Base-by-base conservation (phyloP, 1,140 invertebrate species). In the Drosophila murphyi region DNA sequence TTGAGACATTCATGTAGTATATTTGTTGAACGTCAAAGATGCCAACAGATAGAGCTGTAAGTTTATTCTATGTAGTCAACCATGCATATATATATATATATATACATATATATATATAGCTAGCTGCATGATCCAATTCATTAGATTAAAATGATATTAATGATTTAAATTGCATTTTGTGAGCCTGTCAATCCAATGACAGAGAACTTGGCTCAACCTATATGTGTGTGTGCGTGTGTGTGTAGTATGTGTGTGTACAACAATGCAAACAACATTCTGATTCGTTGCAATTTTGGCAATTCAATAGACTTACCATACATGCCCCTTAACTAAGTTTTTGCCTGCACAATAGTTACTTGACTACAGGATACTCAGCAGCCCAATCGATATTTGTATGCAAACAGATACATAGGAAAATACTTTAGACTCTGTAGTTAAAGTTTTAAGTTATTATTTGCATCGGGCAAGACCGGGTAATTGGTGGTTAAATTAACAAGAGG, bases 81-180 rank as follows among this genome's bases (percentile, higher is more conserved):
- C 10, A 12, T 32, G 7, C 61, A 51, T 20, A 20, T 20, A 20
- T 20, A 20, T 20, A 20, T 20, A 20, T 20, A 20, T 20, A 20
- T 20, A 20, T 20, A 20, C 1, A 20, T 20, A 20, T 20, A 20
- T 20, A 20, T 20, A 20, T 20, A 20, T 20, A 78, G 62, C 51
- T 64, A 69, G 57, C 59, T 64, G 69, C 67, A 61, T 87, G 77
- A 87, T 87, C 83, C 80, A 87, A 87, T 88, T 88, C 85, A 88
- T 88, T 88, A 88, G 78, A 83, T 63, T 73, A 74, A 87, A 89
- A 88, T 88, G 83, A 89, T 83, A 88, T 88, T 88, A 80, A 80
- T 88, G 83, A 88, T 88, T 88, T 75, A 88, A 83, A 88, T 83
- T 83, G 70, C 85, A 88, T 83, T 82, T 89, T 74, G 65, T 65